Evolutionary conservation across 2,797 vertebrate genomes (phyloP).

Genomic region (Dendrocincla fuliginosa): DNA sequence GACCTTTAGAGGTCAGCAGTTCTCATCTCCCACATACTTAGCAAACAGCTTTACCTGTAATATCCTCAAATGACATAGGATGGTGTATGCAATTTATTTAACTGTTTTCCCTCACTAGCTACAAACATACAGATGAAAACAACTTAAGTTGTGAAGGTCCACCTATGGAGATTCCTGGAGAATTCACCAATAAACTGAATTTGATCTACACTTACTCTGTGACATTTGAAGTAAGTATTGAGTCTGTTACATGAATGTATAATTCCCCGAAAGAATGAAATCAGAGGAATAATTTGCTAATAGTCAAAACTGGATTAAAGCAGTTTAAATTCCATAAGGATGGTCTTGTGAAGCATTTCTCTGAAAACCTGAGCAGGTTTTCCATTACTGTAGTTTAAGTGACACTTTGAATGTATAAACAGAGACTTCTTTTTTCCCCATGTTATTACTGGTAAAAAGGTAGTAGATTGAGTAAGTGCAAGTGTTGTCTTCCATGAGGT

Average conservation of each 20-base stretch:
- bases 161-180: slow-evolving; percentile 86
- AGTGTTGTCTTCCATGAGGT: neutral
- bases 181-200: slow-evolving; percentile 75
- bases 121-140: slow-evolving; percentile 79
- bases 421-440: neutral
- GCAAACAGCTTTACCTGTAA: neutral
- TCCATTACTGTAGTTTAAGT: neutral
- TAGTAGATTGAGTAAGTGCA: neutral
- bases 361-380: neutral
- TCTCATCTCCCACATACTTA: neutral
- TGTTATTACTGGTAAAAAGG: neutral
- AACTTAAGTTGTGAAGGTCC: slow-evolving; percentile 76
- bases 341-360: neutral
- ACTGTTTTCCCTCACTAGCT: slow-evolving; percentile 66
- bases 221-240: slow-evolving; percentile 81
- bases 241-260: neutral
- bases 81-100: neutral
- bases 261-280: neutral
- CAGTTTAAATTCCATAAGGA: neutral
- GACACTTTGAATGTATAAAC: neutral
- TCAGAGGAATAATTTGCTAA: neutral
- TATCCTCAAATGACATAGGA: neutral
- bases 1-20: neutral
- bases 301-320: neutral
- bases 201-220: slow-evolving; percentile 88